Conservation (phyloP, 2,797 vertebrate species). For the Acrossocheilus fasciatus region DNA sequence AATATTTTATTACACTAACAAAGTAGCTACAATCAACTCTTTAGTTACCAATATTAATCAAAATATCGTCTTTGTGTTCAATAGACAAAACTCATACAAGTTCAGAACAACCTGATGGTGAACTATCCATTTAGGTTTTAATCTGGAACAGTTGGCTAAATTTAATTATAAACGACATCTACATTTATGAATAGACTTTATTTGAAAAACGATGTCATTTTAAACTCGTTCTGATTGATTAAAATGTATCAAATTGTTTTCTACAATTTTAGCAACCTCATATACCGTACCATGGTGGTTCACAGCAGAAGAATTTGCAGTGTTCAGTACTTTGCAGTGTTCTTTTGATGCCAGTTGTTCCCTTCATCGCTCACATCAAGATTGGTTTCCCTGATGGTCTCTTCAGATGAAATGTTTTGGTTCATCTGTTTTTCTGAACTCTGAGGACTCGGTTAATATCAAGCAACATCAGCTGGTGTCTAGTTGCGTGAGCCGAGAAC, state of each 20-base stretch:
- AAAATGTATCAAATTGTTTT: not conserved
- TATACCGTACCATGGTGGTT: no score
- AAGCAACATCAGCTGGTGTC: slow-evolving; percentile 13
- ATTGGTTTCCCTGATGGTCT: not conserved
- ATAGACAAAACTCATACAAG: not conserved
- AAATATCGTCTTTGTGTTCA: not conserved
- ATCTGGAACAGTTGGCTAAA: not conserved
- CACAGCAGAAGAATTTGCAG: not conserved
- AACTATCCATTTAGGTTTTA: not conserved
- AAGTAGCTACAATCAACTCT: not conserved
- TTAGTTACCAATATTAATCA: not conserved
- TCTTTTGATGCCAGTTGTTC: slow-evolving; percentile 3
- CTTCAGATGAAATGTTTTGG: not conserved
- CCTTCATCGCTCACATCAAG: not conserved
- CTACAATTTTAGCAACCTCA: not conserved
- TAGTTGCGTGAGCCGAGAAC: not conserved
- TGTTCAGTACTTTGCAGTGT: not conserved
- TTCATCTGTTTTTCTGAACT: not conserved
- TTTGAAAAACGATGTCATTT: not conserved
- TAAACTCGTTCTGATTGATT: not conserved
- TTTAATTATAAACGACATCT: not conserved
- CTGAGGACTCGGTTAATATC: not conserved
- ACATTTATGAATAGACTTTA: not conserved
- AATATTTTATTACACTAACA: no score
- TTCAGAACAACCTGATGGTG: not conserved